Percentiles rank a stretch among this genome's conserved stretches.
phyloP scores from a whole-genome alignment of 2,797 vertebrate species.

The Carapus acus region DNA sequence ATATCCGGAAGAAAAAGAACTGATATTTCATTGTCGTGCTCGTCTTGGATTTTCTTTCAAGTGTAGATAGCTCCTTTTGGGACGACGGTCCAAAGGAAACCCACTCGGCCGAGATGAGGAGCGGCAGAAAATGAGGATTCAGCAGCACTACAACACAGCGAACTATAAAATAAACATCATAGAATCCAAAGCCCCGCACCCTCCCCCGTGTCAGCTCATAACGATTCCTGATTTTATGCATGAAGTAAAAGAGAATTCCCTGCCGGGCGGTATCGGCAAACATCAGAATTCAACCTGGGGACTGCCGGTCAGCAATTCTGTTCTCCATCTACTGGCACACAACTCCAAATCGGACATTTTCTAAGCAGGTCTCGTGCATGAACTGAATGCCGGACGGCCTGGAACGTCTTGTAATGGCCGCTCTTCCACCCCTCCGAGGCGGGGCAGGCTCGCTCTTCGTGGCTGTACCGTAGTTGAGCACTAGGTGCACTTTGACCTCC shows the following conservation, averaged over 20 bases:
- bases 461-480: too few species aligned
- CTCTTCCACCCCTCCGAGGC: too few species aligned
- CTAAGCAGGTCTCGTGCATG: slow-evolving; percentile 31
- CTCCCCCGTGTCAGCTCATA: slow-evolving; percentile 18
- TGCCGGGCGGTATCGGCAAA: slow-evolving; percentile 6
- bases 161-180: slow-evolving; percentile 30
- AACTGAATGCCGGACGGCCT: slow-evolving; percentile 19
- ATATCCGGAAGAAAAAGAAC: slow-evolving; percentile 24
- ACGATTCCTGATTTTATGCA: slow-evolving; percentile 8
- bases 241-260: slow-evolving; percentile 7
- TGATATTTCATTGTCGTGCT: slow-evolving; percentile 43
- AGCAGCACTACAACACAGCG: slow-evolving; percentile 15
- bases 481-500: too few species aligned
- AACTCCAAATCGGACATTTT: slow-evolving; percentile 16
- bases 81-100: slow-evolving; percentile 43
- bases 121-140: slow-evolving; percentile 29
- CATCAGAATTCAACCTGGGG: background rate
- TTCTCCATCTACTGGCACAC: slow-evolving; percentile 5
- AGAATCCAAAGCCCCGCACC: too few species aligned
- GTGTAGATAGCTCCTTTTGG: slow-evolving; percentile 13
- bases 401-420: background rate
- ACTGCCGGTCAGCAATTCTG: slow-evolving; percentile 20
- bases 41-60: slow-evolving; percentile 36
- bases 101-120: slow-evolving; percentile 28
- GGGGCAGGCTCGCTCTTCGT: too few species aligned